A percentile compares a stretch with the other conserved stretches of the same genome.
Evolutionary conservation across 2,113 vertebrate genomes (phyloP).

Genomic region (Tragelaphus strepsiceros): DNA sequence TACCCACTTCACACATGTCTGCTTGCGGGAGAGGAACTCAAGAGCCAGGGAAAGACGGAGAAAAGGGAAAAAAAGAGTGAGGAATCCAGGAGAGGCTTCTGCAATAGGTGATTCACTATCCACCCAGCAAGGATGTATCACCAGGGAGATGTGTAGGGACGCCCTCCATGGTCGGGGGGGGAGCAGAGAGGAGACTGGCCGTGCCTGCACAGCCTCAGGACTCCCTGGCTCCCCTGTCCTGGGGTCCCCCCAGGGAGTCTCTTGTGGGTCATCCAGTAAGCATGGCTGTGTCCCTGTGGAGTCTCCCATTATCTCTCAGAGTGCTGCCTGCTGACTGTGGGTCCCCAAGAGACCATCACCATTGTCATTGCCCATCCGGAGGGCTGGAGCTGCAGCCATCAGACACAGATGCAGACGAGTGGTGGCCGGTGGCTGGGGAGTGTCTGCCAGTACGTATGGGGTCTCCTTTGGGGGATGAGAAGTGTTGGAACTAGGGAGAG

Average conservation of each 20-base stretch:
- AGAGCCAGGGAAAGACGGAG: neutral
- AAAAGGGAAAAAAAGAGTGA: neutral
- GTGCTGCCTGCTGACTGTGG: neutral
- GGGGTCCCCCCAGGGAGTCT: neutral
- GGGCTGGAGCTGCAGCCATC: neutral
- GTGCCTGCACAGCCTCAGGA: neutral
- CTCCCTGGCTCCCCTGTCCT: rapidly evolving
- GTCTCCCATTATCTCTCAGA: neutral
- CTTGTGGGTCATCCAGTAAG: neutral
- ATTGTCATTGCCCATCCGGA: rapidly evolving
- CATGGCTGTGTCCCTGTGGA: neutral
- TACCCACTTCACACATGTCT: neutral
- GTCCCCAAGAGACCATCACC: neutral
- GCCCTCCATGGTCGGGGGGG: rapidly evolving
- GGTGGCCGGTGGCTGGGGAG: neutral
- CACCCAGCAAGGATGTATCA: too few relatives aligned
- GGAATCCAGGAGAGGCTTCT: neutral
- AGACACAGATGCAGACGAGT: neutral
- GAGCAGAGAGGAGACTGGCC: neutral
- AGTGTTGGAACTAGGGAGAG: too few relatives aligned
- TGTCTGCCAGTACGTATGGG: rapidly evolving
- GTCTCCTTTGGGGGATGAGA: neutral
- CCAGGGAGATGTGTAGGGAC: neutral
- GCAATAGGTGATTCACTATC: too few relatives aligned
- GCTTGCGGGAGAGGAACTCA: neutral